Conservation (phyloP, 2,888 invertebrate species). For the Scelioninae gen. 2 region DNA sequence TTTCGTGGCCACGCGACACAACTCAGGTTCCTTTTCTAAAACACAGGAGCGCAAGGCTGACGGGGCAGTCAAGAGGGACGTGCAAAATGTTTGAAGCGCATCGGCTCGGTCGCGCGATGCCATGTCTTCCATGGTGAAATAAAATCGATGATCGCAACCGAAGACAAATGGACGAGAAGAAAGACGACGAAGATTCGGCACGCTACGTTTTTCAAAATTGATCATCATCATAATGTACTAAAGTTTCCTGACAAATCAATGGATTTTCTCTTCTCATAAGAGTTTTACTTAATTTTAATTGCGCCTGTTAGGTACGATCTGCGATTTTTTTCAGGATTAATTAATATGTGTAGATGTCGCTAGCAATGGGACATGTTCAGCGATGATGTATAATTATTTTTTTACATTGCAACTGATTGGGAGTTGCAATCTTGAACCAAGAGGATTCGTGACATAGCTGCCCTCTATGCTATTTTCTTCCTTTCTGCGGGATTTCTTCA, state of each 20-base stretch:
- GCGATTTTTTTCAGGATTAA: slow-evolving; percentile 8
- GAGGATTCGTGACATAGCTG: slow-evolving; percentile 19
- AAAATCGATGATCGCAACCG: neutral
- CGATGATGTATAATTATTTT: slow-evolving; percentile 26
- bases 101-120: neutral
- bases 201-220: neutral
- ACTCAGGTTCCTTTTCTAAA: slow-evolving; percentile 67
- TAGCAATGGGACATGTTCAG: slow-evolving; percentile 8
- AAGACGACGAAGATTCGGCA: neutral
- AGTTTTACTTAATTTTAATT: slow-evolving; percentile 15
- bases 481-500: neutral
- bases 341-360: slow-evolving; percentile 25
- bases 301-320: neutral
- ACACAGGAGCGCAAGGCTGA: slow-evolving; percentile 65
- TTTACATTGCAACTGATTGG: slow-evolving; percentile 30
- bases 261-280: neutral
- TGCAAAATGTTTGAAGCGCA: slow-evolving; percentile 24
- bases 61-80: slow-evolving; percentile 26
- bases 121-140: slow-evolving; percentile 34
- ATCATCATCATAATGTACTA: neutral
- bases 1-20: slow-evolving; percentile 60
- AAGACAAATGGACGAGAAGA: neutral
- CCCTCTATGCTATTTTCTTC: slow-evolving; percentile 2
- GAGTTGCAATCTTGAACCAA: slow-evolving; percentile 1
- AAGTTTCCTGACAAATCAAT: neutral